Conservation (phyloP, 2,888 invertebrate species). For the Platycheirus rosarum region DNA sequence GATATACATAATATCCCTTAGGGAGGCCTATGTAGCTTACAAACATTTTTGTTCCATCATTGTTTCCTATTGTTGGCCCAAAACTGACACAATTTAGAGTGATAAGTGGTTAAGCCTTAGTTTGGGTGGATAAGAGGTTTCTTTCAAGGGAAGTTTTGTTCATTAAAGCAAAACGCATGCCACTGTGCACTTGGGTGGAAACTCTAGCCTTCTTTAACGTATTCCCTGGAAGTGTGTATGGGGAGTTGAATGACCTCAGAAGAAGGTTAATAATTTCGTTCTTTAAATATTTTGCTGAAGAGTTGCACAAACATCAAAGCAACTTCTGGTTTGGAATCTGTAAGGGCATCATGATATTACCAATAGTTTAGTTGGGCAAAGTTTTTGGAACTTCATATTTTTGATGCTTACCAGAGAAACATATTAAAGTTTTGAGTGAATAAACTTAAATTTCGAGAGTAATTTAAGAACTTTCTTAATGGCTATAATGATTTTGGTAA, state of each 20-base stretch:
- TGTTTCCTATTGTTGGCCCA: neutral
- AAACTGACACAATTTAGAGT: conserved; percentile 1
- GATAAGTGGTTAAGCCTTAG: neutral
- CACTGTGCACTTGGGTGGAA: neutral
- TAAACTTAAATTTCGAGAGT: too few species aligned
- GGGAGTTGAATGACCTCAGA: neutral
- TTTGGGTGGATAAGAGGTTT: neutral
- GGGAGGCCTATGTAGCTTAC: conserved; percentile 1
- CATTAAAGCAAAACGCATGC: neutral
- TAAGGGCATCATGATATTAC: neutral
- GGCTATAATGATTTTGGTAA: too few species aligned
- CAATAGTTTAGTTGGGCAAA: too few species aligned
- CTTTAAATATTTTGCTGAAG: neutral
- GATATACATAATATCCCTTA: conserved; percentile 10
- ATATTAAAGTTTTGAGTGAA: too few species aligned
- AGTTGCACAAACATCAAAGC: neutral
- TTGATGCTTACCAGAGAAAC: too few species aligned
- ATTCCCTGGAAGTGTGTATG: too few species aligned
- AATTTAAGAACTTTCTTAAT: too few species aligned
- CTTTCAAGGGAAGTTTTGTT: too few species aligned
- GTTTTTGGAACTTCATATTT: too few species aligned
- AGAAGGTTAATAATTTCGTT: neutral
- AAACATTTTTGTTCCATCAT: neutral
- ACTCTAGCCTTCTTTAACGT: neutral
- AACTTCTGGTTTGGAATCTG: neutral